Conservation (phyloP, 2,888 invertebrate genomes). For the Megamerina dolium region DNA sequence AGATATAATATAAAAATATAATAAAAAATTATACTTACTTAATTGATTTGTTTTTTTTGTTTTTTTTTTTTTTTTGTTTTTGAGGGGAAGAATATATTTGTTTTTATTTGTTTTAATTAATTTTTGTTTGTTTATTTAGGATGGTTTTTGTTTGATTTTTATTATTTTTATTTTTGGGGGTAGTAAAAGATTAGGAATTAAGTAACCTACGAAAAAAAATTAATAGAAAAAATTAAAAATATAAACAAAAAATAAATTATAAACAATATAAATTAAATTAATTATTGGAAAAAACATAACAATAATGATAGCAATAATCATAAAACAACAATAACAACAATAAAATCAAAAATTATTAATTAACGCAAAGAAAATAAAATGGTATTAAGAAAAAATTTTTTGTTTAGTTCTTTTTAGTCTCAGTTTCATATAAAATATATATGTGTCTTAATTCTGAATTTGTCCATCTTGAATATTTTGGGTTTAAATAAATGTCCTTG, state of each 20-base stretch:
- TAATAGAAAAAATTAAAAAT: slow-evolving; percentile 39
- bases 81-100: slow-evolving; percentile 19
- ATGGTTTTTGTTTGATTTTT: slow-evolving; percentile 23
- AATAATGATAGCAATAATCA: neutral
- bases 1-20: too few species aligned
- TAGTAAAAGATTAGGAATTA: slow-evolving; percentile 46
- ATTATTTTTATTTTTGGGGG: slow-evolving; percentile 18
- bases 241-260: too few species aligned
- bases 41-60: slow-evolving; percentile 24
- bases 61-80: slow-evolving; percentile 20
- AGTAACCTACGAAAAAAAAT: slow-evolving; percentile 51
- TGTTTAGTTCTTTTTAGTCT: too few species aligned
- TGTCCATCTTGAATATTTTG: too few species aligned
- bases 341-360: slow-evolving; percentile 19
- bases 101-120: slow-evolving; percentile 23
- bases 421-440: too few species aligned
- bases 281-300: neutral
- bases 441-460: too few species aligned
- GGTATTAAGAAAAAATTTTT: neutral
- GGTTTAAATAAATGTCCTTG: too few species aligned
- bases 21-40: slow-evolving; percentile 25
- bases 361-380: neutral
- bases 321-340: slow-evolving; percentile 19
- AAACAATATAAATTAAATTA: too few species aligned
- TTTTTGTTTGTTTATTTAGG: slow-evolving; percentile 17